Conservation (phyloP, 2,797 vertebrate genomes). For the Buphagus erythrorhynchus region DNA sequence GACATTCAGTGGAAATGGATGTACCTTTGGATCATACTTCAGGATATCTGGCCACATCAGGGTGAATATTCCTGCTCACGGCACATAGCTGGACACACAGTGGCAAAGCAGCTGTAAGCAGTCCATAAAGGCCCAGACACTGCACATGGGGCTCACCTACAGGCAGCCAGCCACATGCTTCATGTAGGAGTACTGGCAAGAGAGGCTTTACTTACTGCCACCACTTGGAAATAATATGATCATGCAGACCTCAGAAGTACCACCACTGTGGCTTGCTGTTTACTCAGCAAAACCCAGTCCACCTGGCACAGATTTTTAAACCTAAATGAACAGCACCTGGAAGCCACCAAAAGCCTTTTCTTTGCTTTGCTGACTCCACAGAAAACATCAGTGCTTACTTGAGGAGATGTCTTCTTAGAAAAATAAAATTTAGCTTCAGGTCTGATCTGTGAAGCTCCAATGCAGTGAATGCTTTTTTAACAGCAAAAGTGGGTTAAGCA, state of each 20-base stretch:
- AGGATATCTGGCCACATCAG: not conserved
- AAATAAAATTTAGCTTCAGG: not conserved
- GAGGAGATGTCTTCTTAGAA: not conserved
- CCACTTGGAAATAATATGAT: not conserved
- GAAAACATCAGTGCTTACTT: not conserved
- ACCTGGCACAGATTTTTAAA: not conserved
- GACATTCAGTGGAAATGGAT: not conserved
- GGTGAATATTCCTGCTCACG: not conserved
- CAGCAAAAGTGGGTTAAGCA: not conserved
- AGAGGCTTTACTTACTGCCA: not conserved
- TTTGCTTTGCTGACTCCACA: not conserved
- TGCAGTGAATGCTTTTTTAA: not conserved
- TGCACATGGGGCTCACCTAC: not conserved
- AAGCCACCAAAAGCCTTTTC: not conserved
- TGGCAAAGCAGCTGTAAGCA: not conserved
- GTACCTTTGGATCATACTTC: not conserved
- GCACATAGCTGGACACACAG: rapidly evolving
- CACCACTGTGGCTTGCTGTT: not conserved
- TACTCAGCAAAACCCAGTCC: not conserved
- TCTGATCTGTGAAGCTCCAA: rapidly evolving
- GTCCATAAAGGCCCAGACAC: not conserved
- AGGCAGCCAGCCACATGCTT: not conserved
- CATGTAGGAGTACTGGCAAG: not conserved
- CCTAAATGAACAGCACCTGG: not conserved
- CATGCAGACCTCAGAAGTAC: not conserved